Evolutionary conservation across 2,113 vertebrate species (phyloP).

Genomic region (Esox niger): DNA sequence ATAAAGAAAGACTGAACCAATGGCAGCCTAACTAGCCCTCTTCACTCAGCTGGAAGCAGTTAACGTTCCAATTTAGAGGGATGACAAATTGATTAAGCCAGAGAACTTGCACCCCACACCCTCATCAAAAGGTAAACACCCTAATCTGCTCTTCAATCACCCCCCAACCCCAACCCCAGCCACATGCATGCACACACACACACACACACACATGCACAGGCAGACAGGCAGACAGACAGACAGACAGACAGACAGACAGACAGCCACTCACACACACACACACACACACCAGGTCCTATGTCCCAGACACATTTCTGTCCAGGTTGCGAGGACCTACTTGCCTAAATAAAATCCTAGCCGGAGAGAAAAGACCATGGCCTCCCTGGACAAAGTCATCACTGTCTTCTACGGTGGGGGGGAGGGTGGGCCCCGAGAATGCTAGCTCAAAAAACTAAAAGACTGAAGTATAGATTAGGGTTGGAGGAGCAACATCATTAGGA

Average conservation of each 20-base stretch:
- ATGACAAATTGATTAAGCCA: conserved; percentile 81
- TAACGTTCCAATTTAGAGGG: conserved; percentile 81
- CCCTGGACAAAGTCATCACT: too few species aligned
- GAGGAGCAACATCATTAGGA: conserved; percentile 78
- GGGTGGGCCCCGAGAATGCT: conserved; percentile 59
- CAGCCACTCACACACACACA: neutral
- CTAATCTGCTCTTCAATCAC: conserved; percentile 67
- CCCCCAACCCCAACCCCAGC: conserved; percentile 61
- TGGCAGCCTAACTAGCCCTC: conserved; percentile 30
- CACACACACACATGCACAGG: neutral
- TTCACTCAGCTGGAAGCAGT: conserved; percentile 79
- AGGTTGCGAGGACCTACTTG: conserved; percentile 65
- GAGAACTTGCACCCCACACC: conserved; percentile 73
- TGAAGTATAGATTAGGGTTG: conserved; percentile 54
- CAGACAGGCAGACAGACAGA: too few species aligned
- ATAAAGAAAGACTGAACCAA: conserved; percentile 30
- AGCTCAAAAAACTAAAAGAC: neutral
- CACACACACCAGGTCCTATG: neutral
- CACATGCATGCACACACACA: neutral
- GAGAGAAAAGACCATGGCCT: conserved; percentile 59
- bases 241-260: too few species aligned
- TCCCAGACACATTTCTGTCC: conserved; percentile 74
- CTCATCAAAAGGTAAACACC: conserved; percentile 72
- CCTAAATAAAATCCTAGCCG: conserved; percentile 20
- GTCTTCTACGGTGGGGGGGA: conserved; percentile 63